Percentiles rank a stretch among this genome's conserved stretches.
Evolutionary conservation across 2,113 vertebrate genomes (phyloP).

Genomic region (Cepphus grylle): DNA sequence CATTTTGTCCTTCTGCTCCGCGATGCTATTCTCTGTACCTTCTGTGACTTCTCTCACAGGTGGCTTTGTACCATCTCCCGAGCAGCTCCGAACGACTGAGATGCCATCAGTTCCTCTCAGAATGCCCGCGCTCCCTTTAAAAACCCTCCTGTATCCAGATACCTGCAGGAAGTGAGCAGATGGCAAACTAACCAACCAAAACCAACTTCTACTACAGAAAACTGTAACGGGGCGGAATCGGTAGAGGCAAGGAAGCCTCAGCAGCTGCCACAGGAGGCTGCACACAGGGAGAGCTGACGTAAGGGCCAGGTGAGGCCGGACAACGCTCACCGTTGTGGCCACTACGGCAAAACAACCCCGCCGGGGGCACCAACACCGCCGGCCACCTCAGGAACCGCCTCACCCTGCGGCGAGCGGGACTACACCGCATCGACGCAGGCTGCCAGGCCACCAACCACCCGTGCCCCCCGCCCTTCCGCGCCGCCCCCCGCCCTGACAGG

Average conservation of each 20-base stretch:
- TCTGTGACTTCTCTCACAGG: neutral
- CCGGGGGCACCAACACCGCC: no score
- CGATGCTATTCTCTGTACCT: neutral
- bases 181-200: neutral
- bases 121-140: neutral
- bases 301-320: neutral
- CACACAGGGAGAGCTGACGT: rapidly evolving
- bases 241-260: no score
- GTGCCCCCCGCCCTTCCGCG: neutral
- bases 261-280: neutral
- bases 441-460: neutral
- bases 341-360: neutral
- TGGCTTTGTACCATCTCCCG: neutral
- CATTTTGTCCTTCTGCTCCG: no score
- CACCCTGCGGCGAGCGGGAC: neutral
- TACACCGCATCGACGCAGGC: neutral
- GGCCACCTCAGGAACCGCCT: neutral
- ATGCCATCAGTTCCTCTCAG: neutral
- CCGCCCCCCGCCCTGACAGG: no score
- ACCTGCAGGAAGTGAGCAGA: neutral
- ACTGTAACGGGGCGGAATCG: neutral
- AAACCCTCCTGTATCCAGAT: rapidly evolving
- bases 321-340: neutral
- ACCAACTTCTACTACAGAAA: no score
- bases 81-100: neutral